These are phyloP conservation scores for Babylonia areolata DNA, from an alignment of 1,140 invertebrate genomes.

Conservation along the genomic window DNA sequence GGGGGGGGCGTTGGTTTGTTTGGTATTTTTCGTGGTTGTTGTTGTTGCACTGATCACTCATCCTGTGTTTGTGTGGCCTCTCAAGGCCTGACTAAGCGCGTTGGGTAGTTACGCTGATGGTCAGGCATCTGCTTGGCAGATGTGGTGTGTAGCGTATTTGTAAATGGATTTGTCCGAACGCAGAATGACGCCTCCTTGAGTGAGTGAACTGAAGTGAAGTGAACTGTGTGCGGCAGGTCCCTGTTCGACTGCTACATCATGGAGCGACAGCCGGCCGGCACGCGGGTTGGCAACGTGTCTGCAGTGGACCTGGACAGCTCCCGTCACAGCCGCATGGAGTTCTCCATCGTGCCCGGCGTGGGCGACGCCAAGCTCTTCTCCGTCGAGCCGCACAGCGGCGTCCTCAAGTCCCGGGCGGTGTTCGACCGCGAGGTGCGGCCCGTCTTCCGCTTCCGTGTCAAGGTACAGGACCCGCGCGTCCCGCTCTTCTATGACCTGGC, in stretches of 20 bases:
- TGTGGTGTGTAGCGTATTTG: no score
- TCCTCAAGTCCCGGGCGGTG: slow-evolving; percentile 41
- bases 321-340: slow-evolving; percentile 36
- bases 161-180: no score
- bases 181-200: no score
- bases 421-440: slow-evolving; percentile 55
- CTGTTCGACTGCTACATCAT: slow-evolving; percentile 41
- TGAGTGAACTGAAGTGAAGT: no score
- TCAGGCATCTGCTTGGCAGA: no score
- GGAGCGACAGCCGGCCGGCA: slow-evolving; percentile 48
- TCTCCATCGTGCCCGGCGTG: slow-evolving; percentile 26
- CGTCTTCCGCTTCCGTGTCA: slow-evolving; percentile 53
- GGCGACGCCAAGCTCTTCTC: slow-evolving; percentile 40
- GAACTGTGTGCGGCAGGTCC: no score
- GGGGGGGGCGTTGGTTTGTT: no score
- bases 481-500: slow-evolving; percentile 47
- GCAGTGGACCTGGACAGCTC: slow-evolving; percentile 44
- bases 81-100: no score
- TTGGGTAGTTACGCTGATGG: no score
- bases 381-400: slow-evolving; percentile 52
- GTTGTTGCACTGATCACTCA: no score
- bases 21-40: no score
- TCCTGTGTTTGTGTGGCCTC: no score
- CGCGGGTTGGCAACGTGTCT: slow-evolving; percentile 44
- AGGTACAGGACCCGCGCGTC: slow-evolving; percentile 49